Percentiles rank a stretch among this genome's conserved stretches.
These are phyloP conservation scores for Grus americana DNA, from an alignment of 2,113 vertebrate genomes.

Conservation along the genomic window DNA sequence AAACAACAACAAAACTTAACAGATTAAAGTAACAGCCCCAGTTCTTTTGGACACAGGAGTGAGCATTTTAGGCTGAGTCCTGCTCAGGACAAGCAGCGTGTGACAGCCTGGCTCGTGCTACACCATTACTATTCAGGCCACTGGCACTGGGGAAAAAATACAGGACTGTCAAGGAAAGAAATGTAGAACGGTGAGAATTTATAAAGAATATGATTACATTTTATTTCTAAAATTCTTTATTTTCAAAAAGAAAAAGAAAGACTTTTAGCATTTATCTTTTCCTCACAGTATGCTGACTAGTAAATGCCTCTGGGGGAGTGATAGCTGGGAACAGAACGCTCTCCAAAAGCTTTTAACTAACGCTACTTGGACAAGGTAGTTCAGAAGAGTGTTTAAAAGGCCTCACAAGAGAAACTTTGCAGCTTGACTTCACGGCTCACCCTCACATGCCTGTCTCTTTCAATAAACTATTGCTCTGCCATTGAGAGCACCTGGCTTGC, in stretches of 20 bases:
- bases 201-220: neutral
- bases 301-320: neutral
- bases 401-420: neutral
- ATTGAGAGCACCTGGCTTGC: conserved; percentile 8
- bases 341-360: conserved; percentile 44
- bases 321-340: neutral
- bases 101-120: neutral
- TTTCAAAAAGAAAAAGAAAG: neutral
- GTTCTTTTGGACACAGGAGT: neutral
- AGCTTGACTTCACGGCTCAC: neutral
- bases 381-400: conserved; percentile 5
- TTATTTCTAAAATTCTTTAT: conserved; percentile 10
- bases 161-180: neutral
- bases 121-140: neutral
- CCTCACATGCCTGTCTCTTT: conserved; percentile 16
- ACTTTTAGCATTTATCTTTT: conserved; percentile 14
- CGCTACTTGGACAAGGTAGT: neutral
- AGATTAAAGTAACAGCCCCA: neutral
- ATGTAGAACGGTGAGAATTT: neutral
- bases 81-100: neutral
- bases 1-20: neutral
- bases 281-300: neutral
- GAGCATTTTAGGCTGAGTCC: neutral
- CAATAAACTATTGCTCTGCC: neutral
- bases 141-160: neutral